Base-by-base conservation (phyloP, 2,797 vertebrate genomes). In the Alectoris magna region DNA sequence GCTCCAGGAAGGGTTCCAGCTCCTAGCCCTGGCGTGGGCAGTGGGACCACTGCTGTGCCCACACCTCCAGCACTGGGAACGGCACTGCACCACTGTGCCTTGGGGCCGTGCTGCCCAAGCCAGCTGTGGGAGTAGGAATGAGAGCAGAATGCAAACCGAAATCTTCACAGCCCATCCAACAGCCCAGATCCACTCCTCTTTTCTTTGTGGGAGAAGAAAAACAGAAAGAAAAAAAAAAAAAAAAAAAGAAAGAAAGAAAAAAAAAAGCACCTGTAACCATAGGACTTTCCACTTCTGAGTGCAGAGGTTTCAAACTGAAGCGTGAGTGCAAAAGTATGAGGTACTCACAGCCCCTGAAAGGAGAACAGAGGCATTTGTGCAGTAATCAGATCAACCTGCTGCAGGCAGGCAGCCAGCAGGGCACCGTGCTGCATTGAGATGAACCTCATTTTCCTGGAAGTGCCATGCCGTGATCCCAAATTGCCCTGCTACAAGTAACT, bases 341-440 rank as follows among this genome's bases (percentile, higher is more conserved):
- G 66, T 23, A 5, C 34, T 67, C 43, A 11, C 0, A 0, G 73
- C 58, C 1, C 1, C 0, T 0, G 19, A n/a, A 14, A 9, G 2
- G 15, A n/a, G 58, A 43, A 38, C 53, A 74, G n/a, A 55, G 51
- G 15, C 38, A 18, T 48, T 46, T 82, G 39, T 60, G 38, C 27
- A 39, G 14, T 48, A 15, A 12, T 23, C 41, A 64, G 9, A 55
- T 9, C 34, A 55, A 15, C n/a, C 58, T 16, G 3, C 2, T 60
- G 53, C 58, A 68, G 51, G 29, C 46, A 34, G 43, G 21, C 34
- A 27, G 48, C 62, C 21, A 27, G 72, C 26, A 71, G 62, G 19
- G 26, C 8, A 39, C 79, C 49, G 79, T 18, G 51, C 51, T 53
- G 27, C 27, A 7, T 2, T 31, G 51, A 67, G n/a, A 51, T 14